Conservation (phyloP, 2,797 vertebrate species). For the Aphelocoma californica region DNA sequence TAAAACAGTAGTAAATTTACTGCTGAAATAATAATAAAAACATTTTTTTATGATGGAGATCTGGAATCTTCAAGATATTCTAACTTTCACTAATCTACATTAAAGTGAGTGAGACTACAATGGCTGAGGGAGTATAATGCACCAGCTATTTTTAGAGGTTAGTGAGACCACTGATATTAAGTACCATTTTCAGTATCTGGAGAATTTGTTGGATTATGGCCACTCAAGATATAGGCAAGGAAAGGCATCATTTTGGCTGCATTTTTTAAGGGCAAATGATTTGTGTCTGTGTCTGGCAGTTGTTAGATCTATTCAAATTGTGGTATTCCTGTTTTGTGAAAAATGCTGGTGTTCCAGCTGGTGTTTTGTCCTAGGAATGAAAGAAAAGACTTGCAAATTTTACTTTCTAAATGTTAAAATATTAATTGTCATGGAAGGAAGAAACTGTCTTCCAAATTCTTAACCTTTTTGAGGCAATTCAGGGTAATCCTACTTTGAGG, state of each 20-base stretch:
- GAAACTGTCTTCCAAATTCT: not conserved
- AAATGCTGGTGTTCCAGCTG: not conserved
- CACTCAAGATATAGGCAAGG: not conserved
- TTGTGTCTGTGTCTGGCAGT: not conserved
- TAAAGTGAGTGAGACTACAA: not conserved
- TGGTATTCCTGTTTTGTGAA: not conserved
- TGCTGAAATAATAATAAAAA: not conserved
- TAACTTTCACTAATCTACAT: not conserved
- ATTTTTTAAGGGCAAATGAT: not conserved
- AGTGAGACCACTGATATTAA: not conserved
- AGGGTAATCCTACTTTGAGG: not conserved
- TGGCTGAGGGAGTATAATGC: not conserved
- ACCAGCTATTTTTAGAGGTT: not conserved
- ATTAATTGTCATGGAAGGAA: not conserved
- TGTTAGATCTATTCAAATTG: not conserved
- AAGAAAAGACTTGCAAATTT: not conserved
- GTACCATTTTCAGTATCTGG: not conserved
- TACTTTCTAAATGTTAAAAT: not conserved
- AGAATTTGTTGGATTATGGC: not conserved
- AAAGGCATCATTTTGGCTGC: not conserved
- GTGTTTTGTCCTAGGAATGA: not conserved
- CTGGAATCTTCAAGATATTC: not conserved
- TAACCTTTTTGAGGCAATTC: not conserved
- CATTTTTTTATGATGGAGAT: not conserved
- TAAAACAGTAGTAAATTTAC: not conserved